Base-by-base conservation (phyloP, 2,113 vertebrate species). In the Istiophorus platypterus region DNA sequence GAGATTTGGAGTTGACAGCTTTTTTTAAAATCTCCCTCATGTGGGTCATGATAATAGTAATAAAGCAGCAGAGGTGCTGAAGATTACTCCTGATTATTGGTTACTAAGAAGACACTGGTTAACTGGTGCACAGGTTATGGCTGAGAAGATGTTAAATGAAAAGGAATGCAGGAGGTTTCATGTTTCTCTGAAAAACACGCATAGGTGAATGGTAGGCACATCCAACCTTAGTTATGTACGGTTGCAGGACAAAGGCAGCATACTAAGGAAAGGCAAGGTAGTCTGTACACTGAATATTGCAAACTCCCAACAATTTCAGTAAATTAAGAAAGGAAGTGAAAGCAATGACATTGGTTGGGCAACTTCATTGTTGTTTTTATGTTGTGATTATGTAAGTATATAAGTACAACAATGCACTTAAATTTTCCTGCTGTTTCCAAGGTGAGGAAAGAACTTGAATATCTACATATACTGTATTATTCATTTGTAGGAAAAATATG, bases 151-250 rank as follows among this genome's bases (percentile, higher is more conserved):
- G 24, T 66, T n/a, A 34, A 56, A 58, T 0, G 4, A 27, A 10
- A 45, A 1, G 0, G 18, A 59, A 49, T 2, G 41, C 24, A 76
- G 41, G 15, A 76, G 17, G 34, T 20, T 5, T 42, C 2, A 0
- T 63, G 34, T 71, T 70, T 62, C 18, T 78, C 58, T 56, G 8
- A 20, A 62, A 78, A 57, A 62, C 12, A 13, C 69, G 56, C 9
- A 24, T 52, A 31, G 20, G 3, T 13, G 20, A 63, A 45, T 41
- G 49, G 26, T 10, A 6, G 24, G 1, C 26, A 58, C 42, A 27
- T 49, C n/a, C 15, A 15, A n/a, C 7, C 17, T n/a, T 7, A 11
- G 24, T 3, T 18, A 5, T 2, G 4, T 34, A 1, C 8, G 37
- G 29, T 29, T 31, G 26, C 34, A 66, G 15, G 54, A 77, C 22